phyloP scores from a whole-genome alignment of 2,888 invertebrate genomes.

The Pollenia amentaria region DNA sequence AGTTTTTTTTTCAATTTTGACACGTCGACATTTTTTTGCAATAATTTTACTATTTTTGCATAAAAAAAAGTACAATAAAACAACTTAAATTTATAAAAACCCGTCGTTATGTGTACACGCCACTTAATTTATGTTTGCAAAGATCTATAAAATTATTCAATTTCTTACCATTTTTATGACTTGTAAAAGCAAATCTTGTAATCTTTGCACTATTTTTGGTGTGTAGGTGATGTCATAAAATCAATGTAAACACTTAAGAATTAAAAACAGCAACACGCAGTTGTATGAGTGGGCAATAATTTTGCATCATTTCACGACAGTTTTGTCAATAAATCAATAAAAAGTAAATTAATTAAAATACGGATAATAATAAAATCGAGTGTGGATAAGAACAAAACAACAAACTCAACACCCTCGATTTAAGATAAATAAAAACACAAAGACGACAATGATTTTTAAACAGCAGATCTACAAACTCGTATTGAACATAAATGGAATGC shows the following conservation, averaged over 20 bases:
- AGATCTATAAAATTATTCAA: background rate
- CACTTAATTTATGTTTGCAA: background rate
- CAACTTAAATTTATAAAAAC: too few relatives aligned
- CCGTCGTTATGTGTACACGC: too few relatives aligned
- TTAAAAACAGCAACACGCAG: background rate
- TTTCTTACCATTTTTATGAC: background rate
- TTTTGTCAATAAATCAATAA: slow-evolving; percentile 73
- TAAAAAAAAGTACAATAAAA: too few relatives aligned
- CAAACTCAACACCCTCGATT: slow-evolving; percentile 64
- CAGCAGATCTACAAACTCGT: slow-evolving; percentile 3
- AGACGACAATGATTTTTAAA: slow-evolving; percentile 10
- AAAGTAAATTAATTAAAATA: slow-evolving; percentile 75
- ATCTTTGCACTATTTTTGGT: background rate
- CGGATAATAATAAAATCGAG: slow-evolving; percentile 54
- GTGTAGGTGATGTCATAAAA: slow-evolving; percentile 28
- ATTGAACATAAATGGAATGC: background rate
- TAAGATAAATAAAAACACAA: slow-evolving; percentile 44
- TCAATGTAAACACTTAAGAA: background rate
- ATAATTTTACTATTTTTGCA: too few relatives aligned
- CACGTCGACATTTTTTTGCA: too few relatives aligned
- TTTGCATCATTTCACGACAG: slow-evolving; percentile 53
- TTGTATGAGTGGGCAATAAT: slow-evolving; percentile 9
- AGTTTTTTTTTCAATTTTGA: too few relatives aligned
- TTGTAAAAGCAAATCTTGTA: slow-evolving; percentile 4
- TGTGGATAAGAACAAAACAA: slow-evolving; percentile 41